Evolutionary conservation across 2,888 invertebrate genomes (phyloP), one percentile per base, ranked within the genome.

Genomic region (Synergus japonicus): DNA sequence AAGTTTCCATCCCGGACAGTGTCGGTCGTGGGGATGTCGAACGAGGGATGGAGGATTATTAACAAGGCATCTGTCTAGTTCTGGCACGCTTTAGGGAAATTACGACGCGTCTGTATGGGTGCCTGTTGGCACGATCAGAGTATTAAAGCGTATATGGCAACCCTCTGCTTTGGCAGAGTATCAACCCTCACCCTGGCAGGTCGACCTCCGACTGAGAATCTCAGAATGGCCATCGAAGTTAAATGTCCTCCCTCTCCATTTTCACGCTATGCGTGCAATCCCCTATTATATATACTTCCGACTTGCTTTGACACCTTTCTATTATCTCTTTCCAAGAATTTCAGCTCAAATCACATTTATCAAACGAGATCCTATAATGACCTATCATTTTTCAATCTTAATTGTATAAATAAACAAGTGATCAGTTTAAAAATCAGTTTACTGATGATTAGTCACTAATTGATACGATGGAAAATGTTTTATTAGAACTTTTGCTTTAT

Each of bases 51-150:
- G 82, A 41, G 81, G 84, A 82, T 83, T 86, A 86, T 86, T 86
- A 86, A 86, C 84, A 86, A 86, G 86, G 82, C 86, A 86, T 86
- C 84, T 84, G 83, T 86, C 86, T 84, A 83, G 83, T 83, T 83
- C 83, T 84, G 84, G 84, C 86, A 82, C 85, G 79, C 83, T 82
- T 83, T 76, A 78, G 80, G 78, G 82, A 80, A 85, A 82, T 84
- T 86, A 83, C 81, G 84, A 82, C 79, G 83, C 84, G 78, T 76
- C 80, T 83, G 78, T 83, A 85, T 82, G 79, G 82, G 78, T 83
- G 77, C 73, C 81, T 77, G 79, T 87, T 87, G 87, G 86, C 86
- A 87, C 84, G 83, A 77, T 78, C 79, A 49, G 81, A 80, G 83
- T 85, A 87, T 87, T 87, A 86, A 86, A 84, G 85, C 81, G 78